Evolutionary conservation across 2,113 vertebrate species (phyloP).

Genomic region (Stegastes partitus): DNA sequence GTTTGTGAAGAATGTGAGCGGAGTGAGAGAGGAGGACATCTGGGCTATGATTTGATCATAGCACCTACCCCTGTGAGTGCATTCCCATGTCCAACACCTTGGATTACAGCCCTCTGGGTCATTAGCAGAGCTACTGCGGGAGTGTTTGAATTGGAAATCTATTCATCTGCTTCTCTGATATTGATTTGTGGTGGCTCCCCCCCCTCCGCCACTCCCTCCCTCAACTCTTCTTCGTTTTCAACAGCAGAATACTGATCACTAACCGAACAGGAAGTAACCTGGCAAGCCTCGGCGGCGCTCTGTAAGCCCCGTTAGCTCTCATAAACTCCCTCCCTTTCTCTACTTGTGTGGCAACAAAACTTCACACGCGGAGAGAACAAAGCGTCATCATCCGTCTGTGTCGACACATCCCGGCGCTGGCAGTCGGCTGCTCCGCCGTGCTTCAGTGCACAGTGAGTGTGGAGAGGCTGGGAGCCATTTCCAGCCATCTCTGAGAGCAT

Average conservation of each 20-base stretch:
- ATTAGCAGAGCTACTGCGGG: slow-evolving; percentile 55
- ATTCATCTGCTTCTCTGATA: slow-evolving; percentile 68
- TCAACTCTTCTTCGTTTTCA: slow-evolving; percentile 32
- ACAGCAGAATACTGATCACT: slow-evolving; percentile 35
- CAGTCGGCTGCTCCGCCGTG: slow-evolving; percentile 11
- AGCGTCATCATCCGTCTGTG: slow-evolving; percentile 22
- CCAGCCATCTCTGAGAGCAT: slow-evolving; percentile 38
- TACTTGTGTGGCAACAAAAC: slow-evolving; percentile 27
- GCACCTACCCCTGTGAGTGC: slow-evolving; percentile 53
- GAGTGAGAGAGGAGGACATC: slow-evolving; percentile 43
- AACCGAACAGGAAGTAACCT: slow-evolving; percentile 23
- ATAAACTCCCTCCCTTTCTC: slow-evolving; percentile 18
- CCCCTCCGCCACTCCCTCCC: background rate
- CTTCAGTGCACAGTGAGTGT: slow-evolving; percentile 42
- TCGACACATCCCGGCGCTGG: slow-evolving; percentile 18
- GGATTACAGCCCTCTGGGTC: slow-evolving; percentile 63
- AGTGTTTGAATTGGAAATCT: slow-evolving; percentile 72
- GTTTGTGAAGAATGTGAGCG: slow-evolving; percentile 65
- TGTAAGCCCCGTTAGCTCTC: slow-evolving; percentile 21
- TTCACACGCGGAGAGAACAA: slow-evolving; percentile 35
- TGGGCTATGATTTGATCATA: slow-evolving; percentile 64
- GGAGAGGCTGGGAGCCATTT: slow-evolving; percentile 49
- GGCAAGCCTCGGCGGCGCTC: slow-evolving; percentile 12
- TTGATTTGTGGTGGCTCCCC: slow-evolving; percentile 67
- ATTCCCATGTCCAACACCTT: slow-evolving; percentile 69